phyloP scores from a whole-genome alignment of 1,140 invertebrate species.

The Conopomorpha cramerella region DNA sequence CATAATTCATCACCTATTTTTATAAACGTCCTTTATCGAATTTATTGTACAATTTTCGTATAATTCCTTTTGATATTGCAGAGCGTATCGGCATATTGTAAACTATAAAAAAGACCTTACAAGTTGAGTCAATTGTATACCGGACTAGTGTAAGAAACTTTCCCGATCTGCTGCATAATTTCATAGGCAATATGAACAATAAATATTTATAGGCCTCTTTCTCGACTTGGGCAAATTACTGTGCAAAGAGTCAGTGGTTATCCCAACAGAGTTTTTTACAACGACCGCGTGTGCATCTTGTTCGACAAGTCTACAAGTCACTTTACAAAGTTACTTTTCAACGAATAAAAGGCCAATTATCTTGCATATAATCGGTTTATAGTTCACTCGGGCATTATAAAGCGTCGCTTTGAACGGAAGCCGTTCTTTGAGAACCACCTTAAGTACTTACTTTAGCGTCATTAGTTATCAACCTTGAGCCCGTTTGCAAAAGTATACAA shows the following conservation, averaged over 20 bases:
- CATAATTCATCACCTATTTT: too few species aligned
- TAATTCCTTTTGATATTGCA: too few species aligned
- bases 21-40: too few species aligned
- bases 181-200: slow-evolving; percentile 23
- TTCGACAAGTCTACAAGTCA: neutral
- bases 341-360: slow-evolving; percentile 37
- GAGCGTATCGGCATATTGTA: too few species aligned
- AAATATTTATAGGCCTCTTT: slow-evolving; percentile 51
- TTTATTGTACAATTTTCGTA: too few species aligned
- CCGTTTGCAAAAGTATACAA: neutral
- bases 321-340: slow-evolving; percentile 3
- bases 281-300: neutral
- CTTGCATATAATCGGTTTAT: slow-evolving; percentile 43
- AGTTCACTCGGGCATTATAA: slow-evolving; percentile 26
- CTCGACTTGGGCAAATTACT: slow-evolving; percentile 33
- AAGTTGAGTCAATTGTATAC: too few species aligned
- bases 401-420: slow-evolving; percentile 9
- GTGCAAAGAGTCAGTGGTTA: slow-evolving; percentile 40
- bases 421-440: neutral
- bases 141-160: too few species aligned
- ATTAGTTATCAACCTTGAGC: too few species aligned
- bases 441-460: too few species aligned
- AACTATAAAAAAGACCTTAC: too few species aligned
- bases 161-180: slow-evolving; percentile 30
- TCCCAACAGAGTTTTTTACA: slow-evolving; percentile 30